Base-by-base conservation (phyloP, 1,140 invertebrate genomes). In the Cotesia typhae region DNA sequence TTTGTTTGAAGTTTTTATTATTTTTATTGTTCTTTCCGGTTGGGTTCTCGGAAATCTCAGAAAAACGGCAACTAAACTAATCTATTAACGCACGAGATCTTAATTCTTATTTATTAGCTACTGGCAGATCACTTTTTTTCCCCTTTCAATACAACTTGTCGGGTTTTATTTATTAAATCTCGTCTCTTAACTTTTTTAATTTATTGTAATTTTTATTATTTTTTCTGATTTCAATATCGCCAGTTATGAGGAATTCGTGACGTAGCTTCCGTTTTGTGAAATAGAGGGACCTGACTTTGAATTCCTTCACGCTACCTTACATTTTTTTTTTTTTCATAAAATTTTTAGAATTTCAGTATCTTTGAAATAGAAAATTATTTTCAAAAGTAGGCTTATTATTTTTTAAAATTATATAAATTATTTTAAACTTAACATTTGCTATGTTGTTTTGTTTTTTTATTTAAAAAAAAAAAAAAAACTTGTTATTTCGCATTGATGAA, bases 11-110 rank as follows among this genome's bases (percentile, higher is more conserved):
- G 79, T 83, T 82, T 77, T 80, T 82, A 85, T 87, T 86, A 86
- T 82, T 84, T 84, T 86, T 83, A 87, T 87, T 87, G 85, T 85
- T 83, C 83, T 83, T 86, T 87, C 85, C 85, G 84, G 84, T 77
- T 79, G 73, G 77, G 38, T 87, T 87, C 85, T 86, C 59, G 76
- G 84, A 87, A 87, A 85, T 86, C 85, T 82, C 81, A 81, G 81
- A 77, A 84, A 78, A 70, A 74, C 5, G 41, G 6, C 41, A 47
- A 47, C 41, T 47, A 47, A 47, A 47, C 41, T 47, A 47, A 47
- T 47, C 41, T 47, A 47, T 47, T 78, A 78, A 78, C 79, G 79
- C 82, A 83, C 81, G 80, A 83, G 79, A 85, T 81, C 76, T 79
- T 74, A 74, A 74, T 75, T 47, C 38, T 36, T 64, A 17, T 20